phyloP scores from a whole-genome alignment of 1,140 invertebrate species.

The Steinernema khuongi region DNA sequence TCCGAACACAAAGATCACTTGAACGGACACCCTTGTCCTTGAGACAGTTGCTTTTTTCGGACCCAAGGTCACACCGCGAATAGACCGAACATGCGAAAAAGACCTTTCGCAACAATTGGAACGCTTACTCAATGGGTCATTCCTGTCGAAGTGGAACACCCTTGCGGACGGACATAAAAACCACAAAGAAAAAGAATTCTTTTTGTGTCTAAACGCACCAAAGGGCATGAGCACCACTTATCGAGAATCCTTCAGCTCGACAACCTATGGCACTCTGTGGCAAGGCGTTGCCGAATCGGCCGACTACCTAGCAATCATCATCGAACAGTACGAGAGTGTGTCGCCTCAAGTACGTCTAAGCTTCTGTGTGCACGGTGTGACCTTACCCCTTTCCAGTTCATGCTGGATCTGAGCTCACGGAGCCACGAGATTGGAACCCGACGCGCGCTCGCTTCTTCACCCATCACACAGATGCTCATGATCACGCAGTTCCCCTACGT shows the following conservation, averaged over 20 bases:
- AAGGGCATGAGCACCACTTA: too few species aligned
- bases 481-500: conserved; percentile 52
- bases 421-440: conserved; percentile 43
- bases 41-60: conserved; percentile 19
- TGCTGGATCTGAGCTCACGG: conserved; percentile 49
- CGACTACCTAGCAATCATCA: conserved; percentile 55
- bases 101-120: too few species aligned
- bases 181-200: too few species aligned
- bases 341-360: conserved; percentile 30
- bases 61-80: too few species aligned
- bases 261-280: conserved; percentile 55
- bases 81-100: background rate
- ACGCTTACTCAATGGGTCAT: background rate
- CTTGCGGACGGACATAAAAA: too few species aligned
- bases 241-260: conserved; percentile 41
- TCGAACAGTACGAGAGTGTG: conserved; percentile 53
- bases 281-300: conserved; percentile 37
- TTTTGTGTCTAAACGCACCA: too few species aligned
- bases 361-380: background rate
- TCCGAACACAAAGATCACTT: conserved; percentile 2
- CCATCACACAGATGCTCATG: conserved; percentile 49
- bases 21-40: conserved; percentile 15
- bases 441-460: conserved; percentile 49
- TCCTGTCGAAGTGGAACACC: too few species aligned
- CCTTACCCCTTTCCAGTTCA: conserved; percentile 33